Conservation (phyloP, 2,113 vertebrate genomes). For the Lonchura striata region DNA sequence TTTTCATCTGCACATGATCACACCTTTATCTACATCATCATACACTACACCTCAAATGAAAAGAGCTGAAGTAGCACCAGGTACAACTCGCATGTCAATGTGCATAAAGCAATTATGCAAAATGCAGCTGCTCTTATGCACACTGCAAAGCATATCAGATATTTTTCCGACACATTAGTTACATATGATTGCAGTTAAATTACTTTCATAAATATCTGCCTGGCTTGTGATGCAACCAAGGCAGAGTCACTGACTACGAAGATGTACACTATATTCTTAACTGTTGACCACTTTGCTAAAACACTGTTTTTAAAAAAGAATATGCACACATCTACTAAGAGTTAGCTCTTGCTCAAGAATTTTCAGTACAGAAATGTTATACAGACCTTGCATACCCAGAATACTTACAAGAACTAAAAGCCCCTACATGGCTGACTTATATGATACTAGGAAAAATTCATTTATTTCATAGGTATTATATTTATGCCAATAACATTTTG, state of each 20-base stretch:
- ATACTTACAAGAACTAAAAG: neutral
- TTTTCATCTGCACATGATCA: neutral
- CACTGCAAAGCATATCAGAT: neutral
- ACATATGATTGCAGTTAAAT: constrained; percentile 38
- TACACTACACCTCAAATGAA: neutral
- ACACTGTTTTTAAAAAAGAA: neutral
- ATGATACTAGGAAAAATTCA: neutral
- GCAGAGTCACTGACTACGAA: neutral
- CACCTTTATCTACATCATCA: neutral
- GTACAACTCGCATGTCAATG: neutral
- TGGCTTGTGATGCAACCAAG: neutral
- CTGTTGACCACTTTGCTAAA: neutral
- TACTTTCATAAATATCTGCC: constrained; percentile 30
- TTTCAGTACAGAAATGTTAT: neutral
- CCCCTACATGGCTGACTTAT: neutral
- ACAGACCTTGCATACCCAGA: neutral
- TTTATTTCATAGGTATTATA: neutral
- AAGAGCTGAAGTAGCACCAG: neutral
- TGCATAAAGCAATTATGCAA: constrained; percentile 33
- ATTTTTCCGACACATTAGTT: constrained; percentile 10
- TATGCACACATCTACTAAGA: neutral
- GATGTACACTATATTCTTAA: neutral
- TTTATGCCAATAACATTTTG: neutral
- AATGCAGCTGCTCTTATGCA: constrained; percentile 20
- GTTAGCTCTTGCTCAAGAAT: neutral